Evolutionary conservation across 1,140 invertebrate species (phyloP).

Genomic region (Scaptomyza hsui): DNA sequence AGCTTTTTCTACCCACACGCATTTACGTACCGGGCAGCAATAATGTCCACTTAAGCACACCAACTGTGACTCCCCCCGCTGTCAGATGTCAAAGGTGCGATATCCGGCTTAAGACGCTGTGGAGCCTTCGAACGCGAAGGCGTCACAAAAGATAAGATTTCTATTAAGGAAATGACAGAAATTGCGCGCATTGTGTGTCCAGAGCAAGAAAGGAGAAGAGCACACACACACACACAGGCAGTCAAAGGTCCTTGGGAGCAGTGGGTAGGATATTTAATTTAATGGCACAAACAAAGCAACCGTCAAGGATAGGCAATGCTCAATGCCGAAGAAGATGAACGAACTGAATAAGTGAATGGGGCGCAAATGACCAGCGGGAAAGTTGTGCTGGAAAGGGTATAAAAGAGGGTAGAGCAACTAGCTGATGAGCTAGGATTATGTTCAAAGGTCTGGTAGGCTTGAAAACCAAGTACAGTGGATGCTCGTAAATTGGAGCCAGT

Average conservation of each 20-base stretch:
- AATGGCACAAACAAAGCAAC: slow-evolving; percentile 73
- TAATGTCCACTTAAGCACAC: slow-evolving; percentile 41
- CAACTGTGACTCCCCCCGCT: neutral
- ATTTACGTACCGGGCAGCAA: neutral
- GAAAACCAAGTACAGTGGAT: too few relatives aligned
- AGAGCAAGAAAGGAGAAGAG: neutral
- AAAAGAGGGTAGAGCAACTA: neutral
- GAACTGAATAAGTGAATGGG: slow-evolving; percentile 20
- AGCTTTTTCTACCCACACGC: neutral
- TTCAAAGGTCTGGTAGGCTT: too few relatives aligned
- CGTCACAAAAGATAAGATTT: slow-evolving; percentile 80
- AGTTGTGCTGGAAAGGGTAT: slow-evolving; percentile 1
- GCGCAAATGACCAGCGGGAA: slow-evolving; percentile 67
- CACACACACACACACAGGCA: neutral
- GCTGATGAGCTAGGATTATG: neutral
- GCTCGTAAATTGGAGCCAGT: too few relatives aligned
- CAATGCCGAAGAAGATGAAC: slow-evolving; percentile 6
- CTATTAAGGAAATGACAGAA: slow-evolving; percentile 82
- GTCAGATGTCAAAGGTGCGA: slow-evolving; percentile 81
- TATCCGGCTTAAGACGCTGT: slow-evolving; percentile 67
- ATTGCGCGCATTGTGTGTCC: slow-evolving; percentile 72
- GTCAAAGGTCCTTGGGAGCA: slow-evolving; percentile 37
- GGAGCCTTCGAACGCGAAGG: slow-evolving; percentile 30
- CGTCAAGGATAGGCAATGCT: slow-evolving; percentile 47
- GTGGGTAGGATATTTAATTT: slow-evolving; percentile 76